These are phyloP conservation scores for Tridacna crocea DNA, from an alignment of 2,888 invertebrate species.

Conservation along the genomic window DNA sequence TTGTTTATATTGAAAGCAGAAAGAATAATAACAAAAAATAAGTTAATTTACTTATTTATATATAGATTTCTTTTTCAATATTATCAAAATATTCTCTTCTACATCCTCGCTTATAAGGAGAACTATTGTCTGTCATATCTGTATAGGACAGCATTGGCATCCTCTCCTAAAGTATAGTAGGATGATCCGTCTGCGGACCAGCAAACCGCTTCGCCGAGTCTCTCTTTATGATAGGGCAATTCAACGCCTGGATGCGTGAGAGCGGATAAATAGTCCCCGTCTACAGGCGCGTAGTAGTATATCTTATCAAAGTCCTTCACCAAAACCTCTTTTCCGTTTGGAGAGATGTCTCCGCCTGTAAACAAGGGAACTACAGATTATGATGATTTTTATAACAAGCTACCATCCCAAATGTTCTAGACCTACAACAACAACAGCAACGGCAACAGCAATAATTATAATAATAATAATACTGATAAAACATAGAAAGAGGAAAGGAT, in stretches of 20 bases:
- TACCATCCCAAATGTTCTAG: no score
- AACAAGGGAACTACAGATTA: neutral
- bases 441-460: no score
- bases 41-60: no score
- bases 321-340: constrained; percentile 35
- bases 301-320: constrained; percentile 6
- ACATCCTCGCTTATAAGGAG: neutral
- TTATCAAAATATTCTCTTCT: no score
- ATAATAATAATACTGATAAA: no score
- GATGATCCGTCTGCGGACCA: constrained; percentile 28
- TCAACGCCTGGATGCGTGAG: constrained; percentile 31
- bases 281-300: constrained; percentile 28
- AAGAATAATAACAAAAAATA: no score
- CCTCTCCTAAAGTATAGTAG: constrained; percentile 41
- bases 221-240: constrained; percentile 25
- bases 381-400: no score
- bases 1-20: no score
- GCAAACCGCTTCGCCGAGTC: constrained; percentile 27
- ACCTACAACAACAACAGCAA: no score
- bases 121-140: constrained; percentile 21
- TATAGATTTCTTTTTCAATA: no score
- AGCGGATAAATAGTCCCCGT: constrained; percentile 19
- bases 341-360: constrained; percentile 45
- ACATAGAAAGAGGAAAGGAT: no score
- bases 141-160: constrained; percentile 12